Conservation (phyloP, 1,140 invertebrate genomes). For the Hesperophylax magnus region DNA sequence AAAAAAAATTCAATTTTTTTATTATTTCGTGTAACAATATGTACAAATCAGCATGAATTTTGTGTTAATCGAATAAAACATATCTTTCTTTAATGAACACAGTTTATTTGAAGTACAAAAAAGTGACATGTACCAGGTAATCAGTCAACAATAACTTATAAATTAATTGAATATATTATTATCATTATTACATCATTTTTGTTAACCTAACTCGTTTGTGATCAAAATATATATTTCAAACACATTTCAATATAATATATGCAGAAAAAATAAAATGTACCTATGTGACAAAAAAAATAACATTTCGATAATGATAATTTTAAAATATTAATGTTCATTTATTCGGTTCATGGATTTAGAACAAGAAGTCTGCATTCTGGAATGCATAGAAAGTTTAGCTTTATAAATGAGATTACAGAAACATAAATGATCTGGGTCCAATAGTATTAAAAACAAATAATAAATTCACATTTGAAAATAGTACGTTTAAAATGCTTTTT, state of each 20-base stretch:
- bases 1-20: constrained; percentile 2
- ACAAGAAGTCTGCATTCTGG: no score
- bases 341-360: no score
- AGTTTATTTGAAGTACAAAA: constrained; percentile 38
- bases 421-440: no score
- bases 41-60: constrained; percentile 28
- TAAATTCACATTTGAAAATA: no score
- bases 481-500: no score
- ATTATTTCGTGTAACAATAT: constrained; percentile 28
- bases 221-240: constrained; percentile 15
- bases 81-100: constrained; percentile 23
- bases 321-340: no score
- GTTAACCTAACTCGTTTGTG: constrained; percentile 3
- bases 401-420: no score
- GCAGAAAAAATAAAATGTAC: constrained; percentile 7
- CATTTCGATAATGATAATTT: no score
- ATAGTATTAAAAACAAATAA: no score
- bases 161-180: constrained; percentile 44
- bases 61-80: constrained; percentile 15
- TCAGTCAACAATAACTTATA: constrained; percentile 48
- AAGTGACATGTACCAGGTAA: constrained; percentile 35
- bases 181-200: constrained; percentile 26
- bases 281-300: constrained; percentile 13
- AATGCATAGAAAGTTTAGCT: no score
- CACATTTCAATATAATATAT: background rate